phyloP scores from a whole-genome alignment of 2,888 invertebrate species.

The Drosophila paucipuncta region DNA sequence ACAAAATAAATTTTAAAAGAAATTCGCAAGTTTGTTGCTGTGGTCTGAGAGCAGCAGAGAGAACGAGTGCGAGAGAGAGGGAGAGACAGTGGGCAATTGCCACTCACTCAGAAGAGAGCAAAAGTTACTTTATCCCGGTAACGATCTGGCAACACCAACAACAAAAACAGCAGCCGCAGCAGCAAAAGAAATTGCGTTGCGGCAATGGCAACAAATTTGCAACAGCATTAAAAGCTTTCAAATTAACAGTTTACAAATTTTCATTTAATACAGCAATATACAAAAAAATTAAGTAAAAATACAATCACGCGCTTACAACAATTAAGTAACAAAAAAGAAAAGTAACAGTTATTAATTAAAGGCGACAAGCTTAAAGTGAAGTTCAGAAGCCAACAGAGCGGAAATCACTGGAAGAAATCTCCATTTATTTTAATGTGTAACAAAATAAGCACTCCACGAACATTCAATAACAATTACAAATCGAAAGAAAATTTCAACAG shows the following conservation, averaged over 20 bases:
- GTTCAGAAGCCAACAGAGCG: constrained; percentile 20
- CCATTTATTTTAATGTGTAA: constrained; percentile 52
- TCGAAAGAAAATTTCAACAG: constrained; percentile 28
- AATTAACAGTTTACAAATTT: constrained; percentile 25
- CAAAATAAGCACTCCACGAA: constrained; percentile 28
- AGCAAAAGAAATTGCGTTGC: constrained; percentile 74
- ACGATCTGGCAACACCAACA: constrained; percentile 76
- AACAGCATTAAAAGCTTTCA: constrained; percentile 47
- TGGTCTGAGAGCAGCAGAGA: background rate
- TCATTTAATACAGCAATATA: constrained; percentile 9
- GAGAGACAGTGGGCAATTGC: constrained; percentile 14
- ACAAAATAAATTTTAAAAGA: constrained; percentile 58
- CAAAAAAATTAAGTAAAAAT: constrained; percentile 6
- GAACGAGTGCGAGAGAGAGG: constrained; percentile 13
- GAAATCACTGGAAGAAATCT: constrained; percentile 18
- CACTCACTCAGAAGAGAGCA: constrained; percentile 41
- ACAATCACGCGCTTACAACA: background rate
- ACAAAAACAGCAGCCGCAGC: constrained; percentile 60
- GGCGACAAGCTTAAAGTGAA: constrained; percentile 19
- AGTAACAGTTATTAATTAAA: constrained; percentile 5
- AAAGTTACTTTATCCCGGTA: constrained; percentile 67
- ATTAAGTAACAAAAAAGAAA: background rate
- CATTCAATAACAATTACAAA: constrained; percentile 25
- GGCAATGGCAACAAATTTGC: constrained; percentile 65
- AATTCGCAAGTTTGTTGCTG: constrained; percentile 66